Base-by-base conservation (phyloP, 2,797 vertebrate genomes). In the Hippocampus kuda region DNA sequence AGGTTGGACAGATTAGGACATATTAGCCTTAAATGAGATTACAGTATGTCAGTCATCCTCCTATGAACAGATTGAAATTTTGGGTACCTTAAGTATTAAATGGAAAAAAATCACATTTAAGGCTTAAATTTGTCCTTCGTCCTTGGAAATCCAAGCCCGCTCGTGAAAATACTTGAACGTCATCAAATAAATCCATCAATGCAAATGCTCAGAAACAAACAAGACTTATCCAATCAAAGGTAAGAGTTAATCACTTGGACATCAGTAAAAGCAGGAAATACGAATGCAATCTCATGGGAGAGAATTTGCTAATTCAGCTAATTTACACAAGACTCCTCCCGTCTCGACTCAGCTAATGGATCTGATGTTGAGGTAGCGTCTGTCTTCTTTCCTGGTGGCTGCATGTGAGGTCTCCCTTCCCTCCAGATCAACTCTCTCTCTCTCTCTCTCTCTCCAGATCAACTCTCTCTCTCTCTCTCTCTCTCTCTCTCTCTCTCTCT, bases 301-400 rank as follows among this genome's bases (percentile, higher is more conserved):
- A 44, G n/a, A 24, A 41, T 62, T 34, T 22, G 10, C 18, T 48
- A 18, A 49, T 46, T n/a, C 63, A 66, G 66, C 20, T 22, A 30
- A 68, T 61, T 62, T 63, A 70, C 46, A 71, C 77, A 65, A 72
- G 59, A 9, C 22, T 18, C 18, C 62, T 56, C 49, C 27, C 2
- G 65, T 75, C 66, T 54, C 22, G 67, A 42, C 72, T 38, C 34
- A 11, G 70, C 59, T 68, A 59, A 67, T 77, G 71, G 77, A 56
- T 67, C 24, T 76, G 77, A 84, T 73, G 72, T 75, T 24, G 72
- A 79, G 76, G 76, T 74, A 74, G 73, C 72, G 85, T 87, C 62
- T 64, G 42, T 71, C 83, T 83, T 75, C 86, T 86, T 86, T 90
- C 84, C 86, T 72, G 82, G 67, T 79, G 77, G 79, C 34, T 63